Evolutionary conservation across 2,113 vertebrate genomes (phyloP).

Genomic region (Pterocles gutturalis): DNA sequence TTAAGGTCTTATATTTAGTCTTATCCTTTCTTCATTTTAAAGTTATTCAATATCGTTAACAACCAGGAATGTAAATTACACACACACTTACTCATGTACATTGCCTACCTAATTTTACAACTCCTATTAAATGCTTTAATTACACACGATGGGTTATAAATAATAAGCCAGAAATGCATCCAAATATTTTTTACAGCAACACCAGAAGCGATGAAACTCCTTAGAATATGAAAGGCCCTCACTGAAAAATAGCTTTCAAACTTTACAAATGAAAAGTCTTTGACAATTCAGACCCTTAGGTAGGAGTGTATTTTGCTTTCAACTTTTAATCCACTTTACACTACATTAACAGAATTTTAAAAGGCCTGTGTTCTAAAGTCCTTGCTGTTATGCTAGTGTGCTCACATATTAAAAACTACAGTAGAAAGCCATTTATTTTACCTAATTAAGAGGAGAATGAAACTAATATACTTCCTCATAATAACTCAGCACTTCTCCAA

Average conservation of each 20-base stretch:
- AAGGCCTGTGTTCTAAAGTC: not conserved
- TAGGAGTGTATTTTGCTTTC: not conserved
- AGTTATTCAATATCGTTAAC: constrained; percentile 10
- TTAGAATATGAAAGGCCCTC: not conserved
- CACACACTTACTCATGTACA: not conserved
- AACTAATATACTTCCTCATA: not conserved
- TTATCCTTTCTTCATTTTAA: constrained; percentile 53
- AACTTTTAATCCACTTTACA: constrained; percentile 41
- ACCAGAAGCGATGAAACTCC: constrained; percentile 8
- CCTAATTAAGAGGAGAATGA: constrained; percentile 29
- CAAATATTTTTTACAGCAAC: constrained; percentile 22
- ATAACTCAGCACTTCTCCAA: constrained; percentile 17
- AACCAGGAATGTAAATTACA: constrained; percentile 52
- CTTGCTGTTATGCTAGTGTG: not conserved
- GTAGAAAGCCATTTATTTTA: constrained; percentile 26
- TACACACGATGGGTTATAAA: constrained; percentile 50
- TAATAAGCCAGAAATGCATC: constrained; percentile 51
- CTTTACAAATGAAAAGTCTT: constrained; percentile 31
- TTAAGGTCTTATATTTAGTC: constrained; percentile 20
- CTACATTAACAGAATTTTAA: constrained; percentile 51
- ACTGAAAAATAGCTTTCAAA: constrained; percentile 29
- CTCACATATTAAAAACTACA: constrained; percentile 30
- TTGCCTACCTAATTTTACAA: constrained; percentile 54
- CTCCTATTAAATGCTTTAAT: constrained; percentile 54
- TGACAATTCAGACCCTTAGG: constrained; percentile 31